These are phyloP conservation scores for Sesia bembeciformis DNA, from an alignment of 2,888 invertebrate species.

Conservation along the genomic window DNA sequence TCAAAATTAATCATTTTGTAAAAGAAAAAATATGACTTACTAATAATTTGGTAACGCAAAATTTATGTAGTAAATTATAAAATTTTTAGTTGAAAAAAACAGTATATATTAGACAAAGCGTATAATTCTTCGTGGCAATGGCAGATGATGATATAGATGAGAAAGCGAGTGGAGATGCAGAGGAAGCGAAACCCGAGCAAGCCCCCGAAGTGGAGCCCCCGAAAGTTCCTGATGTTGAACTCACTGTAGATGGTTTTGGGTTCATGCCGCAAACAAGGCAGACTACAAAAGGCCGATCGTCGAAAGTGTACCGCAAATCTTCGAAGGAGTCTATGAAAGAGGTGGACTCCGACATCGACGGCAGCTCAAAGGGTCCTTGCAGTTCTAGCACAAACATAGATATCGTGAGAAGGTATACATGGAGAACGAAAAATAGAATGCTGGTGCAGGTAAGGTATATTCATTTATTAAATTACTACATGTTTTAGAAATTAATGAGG, in stretches of 20 bases:
- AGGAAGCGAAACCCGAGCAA: slow-evolving; percentile 16
- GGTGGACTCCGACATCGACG: not conserved
- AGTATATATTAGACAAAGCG: slow-evolving; percentile 1
- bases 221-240: slow-evolving; percentile 47
- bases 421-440: slow-evolving; percentile 79
- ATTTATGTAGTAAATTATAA: slow-evolving; percentile 8
- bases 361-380: slow-evolving; percentile 29
- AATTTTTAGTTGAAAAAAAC: slow-evolving; percentile 4
- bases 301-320: slow-evolving; percentile 18
- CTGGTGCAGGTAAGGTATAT: slow-evolving; percentile 67
- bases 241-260: slow-evolving; percentile 66
- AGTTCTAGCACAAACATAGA: slow-evolving; percentile 56
- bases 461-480: too few relatives aligned
- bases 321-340: slow-evolving; percentile 10
- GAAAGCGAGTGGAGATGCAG: slow-evolving; percentile 30
- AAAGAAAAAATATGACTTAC: slow-evolving; percentile 1
- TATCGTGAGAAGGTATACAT: slow-evolving; percentile 76
- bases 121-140: slow-evolving; percentile 34
- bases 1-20: too few relatives aligned
- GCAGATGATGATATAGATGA: slow-evolving; percentile 19
- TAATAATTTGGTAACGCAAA: slow-evolving; percentile 3
- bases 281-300: slow-evolving; percentile 4
- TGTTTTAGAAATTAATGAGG: too few relatives aligned
- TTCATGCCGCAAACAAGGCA: slow-evolving; percentile 36
- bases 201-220: slow-evolving; percentile 23